Evolutionary conservation across 2,888 invertebrate species (phyloP).

Genomic region (Notodonta ziczac): DNA sequence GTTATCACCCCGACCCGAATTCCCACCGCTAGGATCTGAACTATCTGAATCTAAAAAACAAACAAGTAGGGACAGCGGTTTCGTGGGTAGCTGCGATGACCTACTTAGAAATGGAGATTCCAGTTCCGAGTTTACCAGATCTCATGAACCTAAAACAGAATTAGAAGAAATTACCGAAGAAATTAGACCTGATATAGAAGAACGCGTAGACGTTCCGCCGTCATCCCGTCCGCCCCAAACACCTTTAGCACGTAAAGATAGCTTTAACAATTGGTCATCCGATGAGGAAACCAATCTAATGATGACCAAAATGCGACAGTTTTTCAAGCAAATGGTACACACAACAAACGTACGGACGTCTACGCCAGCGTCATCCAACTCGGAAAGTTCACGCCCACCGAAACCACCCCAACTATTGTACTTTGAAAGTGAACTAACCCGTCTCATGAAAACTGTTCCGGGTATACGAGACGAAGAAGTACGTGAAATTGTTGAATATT

Average conservation of each 20-base stretch:
- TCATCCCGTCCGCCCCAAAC: slow-evolving; percentile 81
- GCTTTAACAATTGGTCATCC: slow-evolving; percentile 97
- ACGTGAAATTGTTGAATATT: slow-evolving; percentile 95
- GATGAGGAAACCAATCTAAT: slow-evolving; percentile 97
- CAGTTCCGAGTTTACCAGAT: slow-evolving; percentile 80
- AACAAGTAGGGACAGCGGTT: slow-evolving; percentile 94
- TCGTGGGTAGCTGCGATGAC: slow-evolving; percentile 95
- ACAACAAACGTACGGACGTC: slow-evolving; percentile 82
- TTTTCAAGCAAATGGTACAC: slow-evolving; percentile 96
- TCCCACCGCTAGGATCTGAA: slow-evolving; percentile 82
- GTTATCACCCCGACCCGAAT: slow-evolving; percentile 88
- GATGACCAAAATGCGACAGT: slow-evolving; percentile 97
- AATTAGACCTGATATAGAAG: slow-evolving; percentile 82
- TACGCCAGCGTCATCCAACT: slow-evolving; percentile 83
- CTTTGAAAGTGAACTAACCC: slow-evolving; percentile 94
- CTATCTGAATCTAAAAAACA: slow-evolving; percentile 89
- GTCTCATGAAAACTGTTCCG: slow-evolving; percentile 96
- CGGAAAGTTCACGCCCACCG: slow-evolving; percentile 86
- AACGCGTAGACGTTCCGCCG: slow-evolving; percentile 77
- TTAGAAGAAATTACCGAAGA: slow-evolving; percentile 86
- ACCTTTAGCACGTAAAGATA: slow-evolving; percentile 91
- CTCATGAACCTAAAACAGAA: slow-evolving; percentile 82
- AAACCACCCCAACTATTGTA: slow-evolving; percentile 95
- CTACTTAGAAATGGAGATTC: slow-evolving; percentile 87
- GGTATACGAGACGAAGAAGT: slow-evolving; percentile 96